Base-by-base conservation (phyloP, 2,113 vertebrate genomes). In the Empidonax traillii region DNA sequence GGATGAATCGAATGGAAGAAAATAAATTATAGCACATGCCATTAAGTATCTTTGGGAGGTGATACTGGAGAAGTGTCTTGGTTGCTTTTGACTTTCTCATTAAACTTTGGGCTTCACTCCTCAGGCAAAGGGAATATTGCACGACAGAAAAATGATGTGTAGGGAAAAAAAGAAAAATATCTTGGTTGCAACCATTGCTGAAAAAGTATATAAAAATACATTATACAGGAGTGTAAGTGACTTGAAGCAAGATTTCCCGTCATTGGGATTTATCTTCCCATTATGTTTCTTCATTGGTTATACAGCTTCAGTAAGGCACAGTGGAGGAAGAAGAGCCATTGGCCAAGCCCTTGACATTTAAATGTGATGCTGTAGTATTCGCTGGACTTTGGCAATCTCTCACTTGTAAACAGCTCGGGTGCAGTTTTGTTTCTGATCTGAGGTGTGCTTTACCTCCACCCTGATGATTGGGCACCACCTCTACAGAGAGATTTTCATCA, bases 391-490 rank as follows among this genome's bases (percentile, higher is more conserved):
- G 5, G 12, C 21, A 2, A 5, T 69, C 41, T 86, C 12, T 90
- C 3, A 5, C 17, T 8, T 3, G 0, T 76, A 21, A 47, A 47
- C 13, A 59, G 25, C 30, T 72, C 53, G 28, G 28, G 25, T 37
- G 6, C 31, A 35, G 41, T 83, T 86, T 73, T 72, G 4, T 47
- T 92, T 65, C 56, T 85, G 30, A 41, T 41, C n/a, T 76, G 19
- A 13, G 33, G 2, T 56, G 15, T 55, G 35, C 35, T 66, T 62
- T 53, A 15, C 8, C 24, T 17, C 15, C 9, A 43, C 19, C 4
- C 0, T 2, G 2, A 56, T 65, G 31, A 35, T 1, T 30, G 53
- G 9, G 6, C 24, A 61, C 9, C 55, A 4, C 19, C 67, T 78
- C 47, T 67, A 0, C 3, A 22, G 28, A 13, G 2, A 9, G 16